Base-by-base conservation (phyloP, 2,113 vertebrate genomes). In the Stomatorhinus ivindoensis region DNA sequence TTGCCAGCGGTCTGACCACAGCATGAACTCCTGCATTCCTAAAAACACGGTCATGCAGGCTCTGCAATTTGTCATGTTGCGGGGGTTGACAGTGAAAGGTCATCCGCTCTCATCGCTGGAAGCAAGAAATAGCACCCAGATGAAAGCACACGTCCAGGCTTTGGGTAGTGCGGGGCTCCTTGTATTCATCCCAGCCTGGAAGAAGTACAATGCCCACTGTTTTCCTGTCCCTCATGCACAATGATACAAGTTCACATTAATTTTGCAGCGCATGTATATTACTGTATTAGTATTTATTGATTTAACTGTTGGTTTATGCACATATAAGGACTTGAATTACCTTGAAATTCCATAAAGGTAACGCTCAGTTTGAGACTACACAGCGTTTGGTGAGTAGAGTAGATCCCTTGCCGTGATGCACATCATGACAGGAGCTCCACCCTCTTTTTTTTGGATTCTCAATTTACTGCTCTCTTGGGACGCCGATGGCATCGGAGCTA, bases 1-100 rank as follows among this genome's bases (percentile, higher is more conserved):
- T 95, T 94, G 94, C 94, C 92, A 93, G 94, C 91, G 90, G 94
- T 93, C 92, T 96, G 96, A 96, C 96, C 96, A 96, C 92, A 93
- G 93, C 88, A 92, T 96, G 96, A 96, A 96, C 96, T 94, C 94
- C 94, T 88, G 92, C 93, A 95, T 96, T 96, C 94, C 94, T 96
- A 94, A 95, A 96, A 96, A 95, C 95, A 96, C 94, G 94, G 94
- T 94, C 95, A 95, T 94, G 94, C 94, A 94, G 93, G 91, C 92
- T 94, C 93, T 94, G 95, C 93, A 95, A 94, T 96, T 96, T 96
- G 95, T 96, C 96, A 96, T 95, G 93, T 95, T 94, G 91, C 3
- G 73, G 93, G 94, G 94, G 94, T 92, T 96, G 96, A 96, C 95
- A 96, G 95, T 95, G 95, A 96, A 96, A 96, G 96, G 96, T 96